Conservation (phyloP, 2,113 vertebrate genomes). For the Silurus asotus region DNA sequence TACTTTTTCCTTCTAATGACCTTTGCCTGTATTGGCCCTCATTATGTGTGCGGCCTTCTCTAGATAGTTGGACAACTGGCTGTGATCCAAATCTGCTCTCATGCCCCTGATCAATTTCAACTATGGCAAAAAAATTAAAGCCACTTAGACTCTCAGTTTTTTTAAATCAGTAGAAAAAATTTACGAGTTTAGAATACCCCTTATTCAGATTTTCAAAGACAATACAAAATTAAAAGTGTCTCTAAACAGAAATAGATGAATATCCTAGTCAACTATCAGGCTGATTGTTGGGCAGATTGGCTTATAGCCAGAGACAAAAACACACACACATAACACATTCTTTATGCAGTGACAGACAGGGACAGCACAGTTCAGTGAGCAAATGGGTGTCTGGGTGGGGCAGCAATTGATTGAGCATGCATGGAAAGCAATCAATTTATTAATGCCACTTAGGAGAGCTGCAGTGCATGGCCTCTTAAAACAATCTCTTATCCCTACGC, state of each 20-base stretch:
- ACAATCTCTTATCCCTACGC: neutral
- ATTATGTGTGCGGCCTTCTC: neutral
- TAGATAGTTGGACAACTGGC: slow-evolving; percentile 28
- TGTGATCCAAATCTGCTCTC: slow-evolving; percentile 19
- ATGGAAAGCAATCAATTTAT: slow-evolving; percentile 45
- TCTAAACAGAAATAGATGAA: neutral
- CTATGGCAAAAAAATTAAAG: neutral
- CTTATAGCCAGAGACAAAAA: neutral
- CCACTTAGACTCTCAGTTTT: neutral
- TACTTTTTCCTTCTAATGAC: slow-evolving; percentile 26
- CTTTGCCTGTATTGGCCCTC: neutral
- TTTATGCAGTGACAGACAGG: slow-evolving; percentile 38
- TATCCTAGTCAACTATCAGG: slow-evolving; percentile 2
- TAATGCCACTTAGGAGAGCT: slow-evolving; percentile 37
- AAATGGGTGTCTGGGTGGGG: slow-evolving; percentile 41
- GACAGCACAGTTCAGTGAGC: slow-evolving; percentile 36
- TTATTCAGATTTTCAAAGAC: slow-evolving; percentile 22
- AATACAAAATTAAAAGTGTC: neutral
- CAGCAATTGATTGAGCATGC: slow-evolving; percentile 35
- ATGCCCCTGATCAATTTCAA: neutral
- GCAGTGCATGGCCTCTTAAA: slow-evolving; percentile 6
- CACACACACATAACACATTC: slow-evolving; percentile 11
- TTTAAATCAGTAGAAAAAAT: neutral
- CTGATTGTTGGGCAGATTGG: neutral
- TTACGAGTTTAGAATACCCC: neutral